A percentile compares a stretch with the other conserved stretches of the same genome.
phyloP scores from a whole-genome alignment of 2,797 vertebrate genomes.

The Momotus momota region DNA sequence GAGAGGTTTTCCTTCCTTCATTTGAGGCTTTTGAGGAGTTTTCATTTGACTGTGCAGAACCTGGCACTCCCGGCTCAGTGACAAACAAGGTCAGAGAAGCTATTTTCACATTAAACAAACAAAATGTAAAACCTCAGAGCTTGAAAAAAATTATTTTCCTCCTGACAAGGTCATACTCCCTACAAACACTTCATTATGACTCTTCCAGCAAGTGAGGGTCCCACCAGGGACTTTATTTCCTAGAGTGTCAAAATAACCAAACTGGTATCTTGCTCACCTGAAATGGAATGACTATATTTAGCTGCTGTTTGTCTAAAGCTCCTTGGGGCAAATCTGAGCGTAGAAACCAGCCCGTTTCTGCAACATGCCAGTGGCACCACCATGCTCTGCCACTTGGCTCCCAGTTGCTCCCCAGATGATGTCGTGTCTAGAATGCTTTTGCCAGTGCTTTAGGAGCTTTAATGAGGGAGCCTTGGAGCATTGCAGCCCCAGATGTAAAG shows the following conservation, averaged over 20 bases:
- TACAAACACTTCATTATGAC: not conserved
- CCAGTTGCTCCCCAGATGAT: not conserved
- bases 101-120: conserved; percentile 4
- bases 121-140: not conserved
- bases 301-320: not conserved
- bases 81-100: not conserved
- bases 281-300: not conserved
- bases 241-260: not conserved
- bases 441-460: not conserved
- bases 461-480: not conserved
- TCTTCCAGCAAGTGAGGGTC: not conserved
- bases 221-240: not conserved
- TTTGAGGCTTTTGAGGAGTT: not conserved
- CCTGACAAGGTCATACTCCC: not conserved
- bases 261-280: not conserved
- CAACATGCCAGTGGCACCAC: not conserved
- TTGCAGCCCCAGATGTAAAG: not conserved
- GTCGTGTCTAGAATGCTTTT: not conserved
- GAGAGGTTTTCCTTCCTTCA: not conserved
- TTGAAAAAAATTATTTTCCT: not conserved
- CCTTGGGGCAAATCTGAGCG: not conserved
- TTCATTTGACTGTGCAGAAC: not conserved
- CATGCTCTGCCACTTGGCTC: not conserved
- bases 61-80: not conserved
- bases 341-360: not conserved